phyloP scores from a whole-genome alignment of 2,888 invertebrate genomes.

The Digitonthophagus gazella region DNA sequence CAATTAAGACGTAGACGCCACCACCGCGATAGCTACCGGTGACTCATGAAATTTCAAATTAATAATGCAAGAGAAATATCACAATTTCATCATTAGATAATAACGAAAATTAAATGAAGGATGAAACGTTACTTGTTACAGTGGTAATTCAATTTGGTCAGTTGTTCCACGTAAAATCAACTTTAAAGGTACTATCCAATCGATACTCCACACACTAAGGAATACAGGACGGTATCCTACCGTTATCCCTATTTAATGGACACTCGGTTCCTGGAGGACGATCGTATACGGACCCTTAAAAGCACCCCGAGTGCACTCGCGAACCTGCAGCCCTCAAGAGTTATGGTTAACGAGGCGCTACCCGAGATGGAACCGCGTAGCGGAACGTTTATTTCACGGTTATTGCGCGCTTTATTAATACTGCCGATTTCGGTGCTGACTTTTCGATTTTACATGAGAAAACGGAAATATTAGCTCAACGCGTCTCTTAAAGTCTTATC shows the following conservation, averaged over 20 bases:
- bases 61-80: not conserved
- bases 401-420: too few relatives aligned
- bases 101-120: too few relatives aligned
- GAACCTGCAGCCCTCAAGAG: not conserved
- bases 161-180: not conserved
- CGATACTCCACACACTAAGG: not conserved
- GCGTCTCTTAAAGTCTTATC: not conserved
- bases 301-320: conserved; percentile 10
- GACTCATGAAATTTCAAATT: not conserved
- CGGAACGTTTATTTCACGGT: not conserved
- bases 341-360: not conserved
- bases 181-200: not conserved
- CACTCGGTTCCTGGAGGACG: conserved; percentile 10
- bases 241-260: conserved; percentile 16
- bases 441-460: not conserved
- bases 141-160: not conserved
- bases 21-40: too few relatives aligned
- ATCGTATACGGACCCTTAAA: conserved; percentile 12
- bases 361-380: not conserved
- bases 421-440: not conserved
- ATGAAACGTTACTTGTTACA: too few relatives aligned
- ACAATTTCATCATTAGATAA: too few relatives aligned
- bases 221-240: not conserved
- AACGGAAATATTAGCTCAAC: too few relatives aligned
- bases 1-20: not conserved